These are phyloP conservation scores for Troilus luridus DNA, from an alignment of 2,888 invertebrate species.

Conservation along the genomic window DNA sequence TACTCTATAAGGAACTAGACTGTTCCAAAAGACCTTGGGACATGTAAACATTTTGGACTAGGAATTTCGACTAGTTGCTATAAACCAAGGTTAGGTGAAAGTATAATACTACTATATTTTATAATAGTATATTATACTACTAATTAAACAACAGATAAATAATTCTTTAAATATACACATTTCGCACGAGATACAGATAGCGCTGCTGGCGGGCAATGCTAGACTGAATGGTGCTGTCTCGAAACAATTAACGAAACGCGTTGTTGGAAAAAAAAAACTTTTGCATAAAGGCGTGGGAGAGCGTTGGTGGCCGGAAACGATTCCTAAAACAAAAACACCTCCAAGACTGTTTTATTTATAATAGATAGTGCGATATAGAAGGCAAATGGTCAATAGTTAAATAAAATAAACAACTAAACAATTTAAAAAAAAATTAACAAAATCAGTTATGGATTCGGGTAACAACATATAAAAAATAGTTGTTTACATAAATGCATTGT, in stretches of 20 bases:
- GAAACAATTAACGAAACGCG: constrained; percentile 39
- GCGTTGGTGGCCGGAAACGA: constrained; percentile 22
- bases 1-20: not conserved
- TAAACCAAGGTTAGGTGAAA: not conserved
- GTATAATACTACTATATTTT: not conserved
- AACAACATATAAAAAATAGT: too few species aligned
- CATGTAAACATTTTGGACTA: not conserved
- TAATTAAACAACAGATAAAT: too few species aligned
- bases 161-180: too few species aligned
- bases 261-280: not conserved
- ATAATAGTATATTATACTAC: not conserved
- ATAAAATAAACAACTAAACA: not conserved
- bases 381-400: not conserved
- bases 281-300: constrained; percentile 44
- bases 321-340: constrained; percentile 35
- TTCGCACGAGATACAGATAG: not conserved
- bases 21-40: not conserved
- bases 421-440: not conserved
- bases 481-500: too few species aligned
- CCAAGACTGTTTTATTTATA: not conserved
- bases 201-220: not conserved
- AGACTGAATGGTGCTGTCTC: constrained; percentile 17
- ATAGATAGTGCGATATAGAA: not conserved
- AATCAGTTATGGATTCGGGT: too few species aligned
- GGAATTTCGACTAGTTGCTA: not conserved